A percentile compares a stretch with the other conserved stretches of the same genome.
phyloP scores from a whole-genome alignment of 2,113 vertebrate genomes.

The Copsychus sechellarum region DNA sequence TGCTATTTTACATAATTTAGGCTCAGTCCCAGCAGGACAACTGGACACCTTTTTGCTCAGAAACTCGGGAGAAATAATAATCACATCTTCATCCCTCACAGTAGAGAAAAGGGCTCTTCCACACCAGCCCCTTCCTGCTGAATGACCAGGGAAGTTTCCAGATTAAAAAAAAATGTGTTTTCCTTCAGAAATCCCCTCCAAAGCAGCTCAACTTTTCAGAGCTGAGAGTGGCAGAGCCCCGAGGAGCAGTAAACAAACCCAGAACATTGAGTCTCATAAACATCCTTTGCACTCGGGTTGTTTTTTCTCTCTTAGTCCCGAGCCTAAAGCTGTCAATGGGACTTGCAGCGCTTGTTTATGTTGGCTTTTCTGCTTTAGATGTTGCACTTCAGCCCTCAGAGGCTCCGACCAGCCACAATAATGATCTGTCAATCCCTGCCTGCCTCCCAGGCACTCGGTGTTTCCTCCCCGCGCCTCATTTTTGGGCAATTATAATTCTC shows the following conservation, averaged over 20 bases:
- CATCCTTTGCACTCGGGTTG: slow-evolving; percentile 33
- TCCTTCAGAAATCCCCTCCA: background rate
- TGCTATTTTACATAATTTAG: background rate
- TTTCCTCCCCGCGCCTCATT: background rate
- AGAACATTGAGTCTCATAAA: slow-evolving; percentile 52
- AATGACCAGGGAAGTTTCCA: background rate
- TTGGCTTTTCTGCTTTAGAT: background rate
- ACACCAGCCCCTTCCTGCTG: background rate
- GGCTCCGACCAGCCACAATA: background rate
- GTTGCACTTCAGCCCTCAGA: background rate
- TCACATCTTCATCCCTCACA: background rate
- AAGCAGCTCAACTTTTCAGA: background rate
- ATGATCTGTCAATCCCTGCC: background rate
- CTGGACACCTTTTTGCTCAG: background rate
- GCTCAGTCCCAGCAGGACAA: background rate
- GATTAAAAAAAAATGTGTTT: background rate
- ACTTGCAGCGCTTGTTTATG: background rate
- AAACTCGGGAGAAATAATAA: background rate
- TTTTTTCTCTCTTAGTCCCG: background rate
- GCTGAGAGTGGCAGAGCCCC: background rate
- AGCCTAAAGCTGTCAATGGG: slow-evolving; percentile 37
- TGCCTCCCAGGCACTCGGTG: fast-evolving
- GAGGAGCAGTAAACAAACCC: slow-evolving; percentile 47
- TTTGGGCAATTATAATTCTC: background rate
- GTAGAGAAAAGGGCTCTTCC: background rate